Evolutionary conservation across 2,797 vertebrate species (phyloP).

Genomic region (Brotula barbata): DNA sequence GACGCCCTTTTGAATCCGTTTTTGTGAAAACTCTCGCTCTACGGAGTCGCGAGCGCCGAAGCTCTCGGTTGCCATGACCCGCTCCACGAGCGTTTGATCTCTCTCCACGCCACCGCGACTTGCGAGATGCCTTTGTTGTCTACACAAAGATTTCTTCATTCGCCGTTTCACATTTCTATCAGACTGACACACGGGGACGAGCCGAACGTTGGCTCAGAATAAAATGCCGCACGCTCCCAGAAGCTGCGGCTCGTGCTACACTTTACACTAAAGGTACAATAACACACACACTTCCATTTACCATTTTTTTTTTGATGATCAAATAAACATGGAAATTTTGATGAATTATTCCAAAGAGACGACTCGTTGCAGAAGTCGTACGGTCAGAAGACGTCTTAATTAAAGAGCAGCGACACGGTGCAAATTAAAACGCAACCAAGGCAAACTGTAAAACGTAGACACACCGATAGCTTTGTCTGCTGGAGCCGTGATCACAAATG

Average conservation of each 20-base stretch:
- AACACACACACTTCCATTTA: conserved; percentile 8
- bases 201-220: conserved; percentile 11
- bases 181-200: conserved; percentile 1
- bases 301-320: conserved; percentile 19
- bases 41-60: too few species aligned
- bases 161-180: conserved; percentile 42
- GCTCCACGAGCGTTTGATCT: too few species aligned
- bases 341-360: conserved; percentile 9
- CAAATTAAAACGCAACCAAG: conserved; percentile 42
- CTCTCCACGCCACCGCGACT: conserved; percentile 19
- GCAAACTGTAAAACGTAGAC: conserved; percentile 32
- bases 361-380: conserved; percentile 36
- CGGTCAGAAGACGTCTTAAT: conserved; percentile 40
- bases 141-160: conserved; percentile 35
- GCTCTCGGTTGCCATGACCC: too few species aligned
- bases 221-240: neutral
- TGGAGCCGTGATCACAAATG: conserved; percentile 30
- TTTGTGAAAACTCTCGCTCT: too few species aligned
- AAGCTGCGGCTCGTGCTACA: neutral
- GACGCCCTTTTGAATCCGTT: too few species aligned
- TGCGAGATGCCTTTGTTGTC: conserved; percentile 47
- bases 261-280: neutral
- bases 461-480: conserved; percentile 9
- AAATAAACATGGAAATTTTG: conserved; percentile 17
- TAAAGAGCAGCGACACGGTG: conserved; percentile 29